These are phyloP conservation scores for Tetragonula clypearis DNA, from an alignment of 1,140 invertebrate species.

Conservation along the genomic window DNA sequence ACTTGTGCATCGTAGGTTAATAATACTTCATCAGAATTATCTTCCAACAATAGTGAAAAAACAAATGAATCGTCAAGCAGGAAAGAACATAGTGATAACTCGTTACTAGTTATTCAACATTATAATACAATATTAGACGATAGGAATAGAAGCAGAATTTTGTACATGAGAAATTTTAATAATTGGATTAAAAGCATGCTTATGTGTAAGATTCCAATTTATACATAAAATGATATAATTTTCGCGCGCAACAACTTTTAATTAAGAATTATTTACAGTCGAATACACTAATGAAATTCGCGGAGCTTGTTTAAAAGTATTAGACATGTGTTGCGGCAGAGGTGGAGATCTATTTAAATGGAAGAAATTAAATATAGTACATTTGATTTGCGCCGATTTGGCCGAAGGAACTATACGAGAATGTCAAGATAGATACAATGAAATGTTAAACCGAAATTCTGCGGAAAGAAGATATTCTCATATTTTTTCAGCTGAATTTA, in stretches of 20 bases:
- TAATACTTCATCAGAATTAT: constrained; percentile 67
- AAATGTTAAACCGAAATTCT: constrained; percentile 72
- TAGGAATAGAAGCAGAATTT: constrained; percentile 93
- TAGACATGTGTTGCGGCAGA: constrained; percentile 95
- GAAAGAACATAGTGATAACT: constrained; percentile 73
- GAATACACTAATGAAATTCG: constrained; percentile 86
- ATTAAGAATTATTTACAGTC: constrained; percentile 72
- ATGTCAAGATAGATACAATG: constrained; percentile 87
- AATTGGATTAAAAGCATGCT: constrained; percentile 99
- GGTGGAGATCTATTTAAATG: constrained; percentile 98
- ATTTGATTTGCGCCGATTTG: constrained; percentile 97
- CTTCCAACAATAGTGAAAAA: constrained; percentile 52
- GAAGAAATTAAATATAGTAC: constrained; percentile 91
- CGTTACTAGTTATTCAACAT: constrained; percentile 89
- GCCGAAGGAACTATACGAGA: constrained; percentile 96
- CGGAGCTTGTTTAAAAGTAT: constrained; percentile 83
- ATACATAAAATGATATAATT: not conserved
- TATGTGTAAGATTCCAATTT: constrained; percentile 84
- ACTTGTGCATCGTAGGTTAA: constrained; percentile 59
- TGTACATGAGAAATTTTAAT: constrained; percentile 97
- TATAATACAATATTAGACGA: constrained; percentile 94
- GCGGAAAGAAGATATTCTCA: constrained; percentile 74
- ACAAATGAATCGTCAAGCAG: constrained; percentile 35
- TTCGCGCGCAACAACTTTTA: not conserved
- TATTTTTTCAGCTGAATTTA: constrained; percentile 94